Base-by-base conservation (phyloP, 2,888 invertebrate species). In the Megastigmus dorsalis region DNA sequence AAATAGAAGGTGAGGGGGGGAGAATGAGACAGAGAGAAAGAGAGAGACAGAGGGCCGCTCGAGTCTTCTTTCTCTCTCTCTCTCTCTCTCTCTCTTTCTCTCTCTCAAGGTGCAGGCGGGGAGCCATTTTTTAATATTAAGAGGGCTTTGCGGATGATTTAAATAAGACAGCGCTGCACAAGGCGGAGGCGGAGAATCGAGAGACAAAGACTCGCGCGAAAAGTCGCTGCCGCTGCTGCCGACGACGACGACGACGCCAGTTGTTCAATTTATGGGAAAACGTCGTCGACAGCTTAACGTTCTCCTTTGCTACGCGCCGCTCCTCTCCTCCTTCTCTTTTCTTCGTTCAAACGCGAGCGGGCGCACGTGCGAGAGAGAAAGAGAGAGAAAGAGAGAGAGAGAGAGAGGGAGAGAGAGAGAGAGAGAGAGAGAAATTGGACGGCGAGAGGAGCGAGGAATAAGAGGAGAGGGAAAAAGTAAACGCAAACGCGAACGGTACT, bases 251-350 rank as follows among this genome's bases (percentile, higher is more conserved):
- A 36, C 1, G 33, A 13, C 38, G 45, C 52, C 33, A 48, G 59
- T 80, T 81, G 71, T 80, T 80, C 82, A 84, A 84, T 85, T 85
- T 85, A 84, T 84, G 84, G 81, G 80, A 77, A 80, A 82, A 83
- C 80, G 81, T 81, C 79, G 80, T 75, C 76, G 78, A 81, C 80
- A 78, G 79, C 78, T 82, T 79, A 80, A 76, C 65, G 76, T 48
- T 71, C 57, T 54, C 63, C 63, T 71, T 43, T 23, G 36, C 23
- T 15, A 30, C 15, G 45, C 54, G 54, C 66, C 33, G 15, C n/a
- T 13, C 55, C 55, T 60, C 9, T 60, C 9, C 26, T 50, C 15
- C 30, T 6, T 36, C 20, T 55, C 18, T 55, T 5, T n/a, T 50
- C 36, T 43, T 45, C 3, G 26, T 0, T n/a, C n/a, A n/a, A n/a